These are phyloP conservation scores for Pharmacophagus antenor DNA, from an alignment of 2,888 invertebrate species.

Conservation along the genomic window DNA sequence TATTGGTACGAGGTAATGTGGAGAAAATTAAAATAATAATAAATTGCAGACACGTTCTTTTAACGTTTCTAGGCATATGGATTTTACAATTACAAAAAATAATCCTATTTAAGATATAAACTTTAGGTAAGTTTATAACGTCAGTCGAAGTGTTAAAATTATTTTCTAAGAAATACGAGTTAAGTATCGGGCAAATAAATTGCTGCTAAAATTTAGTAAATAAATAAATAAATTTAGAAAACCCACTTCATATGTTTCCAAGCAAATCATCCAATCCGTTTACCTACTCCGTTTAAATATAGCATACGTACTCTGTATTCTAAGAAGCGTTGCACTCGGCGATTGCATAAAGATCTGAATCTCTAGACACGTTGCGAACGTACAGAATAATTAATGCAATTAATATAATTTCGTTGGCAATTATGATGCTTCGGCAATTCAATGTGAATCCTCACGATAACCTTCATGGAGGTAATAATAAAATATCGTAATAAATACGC, in stretches of 20 bases:
- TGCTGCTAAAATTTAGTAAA: too few relatives aligned
- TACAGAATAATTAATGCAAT: slow-evolving; percentile 15
- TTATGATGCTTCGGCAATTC: slow-evolving; percentile 16
- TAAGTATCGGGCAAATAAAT: too few relatives aligned
- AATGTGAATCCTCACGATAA: background rate
- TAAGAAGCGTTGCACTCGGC: slow-evolving; percentile 10
- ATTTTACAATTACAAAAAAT: too few relatives aligned
- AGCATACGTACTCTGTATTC: slow-evolving; percentile 15
- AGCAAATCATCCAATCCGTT: background rate
- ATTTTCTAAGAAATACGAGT: too few relatives aligned
- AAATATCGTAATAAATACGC: slow-evolving; percentile 12
- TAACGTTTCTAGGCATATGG: too few relatives aligned
- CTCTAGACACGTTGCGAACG: slow-evolving; percentile 1
- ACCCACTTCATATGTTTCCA: background rate
- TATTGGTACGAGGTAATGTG: too few relatives aligned
- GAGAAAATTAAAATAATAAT: too few relatives aligned
- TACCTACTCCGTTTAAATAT: slow-evolving; percentile 18
- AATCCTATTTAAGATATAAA: too few relatives aligned
- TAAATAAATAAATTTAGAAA: background rate
- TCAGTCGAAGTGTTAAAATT: too few relatives aligned
- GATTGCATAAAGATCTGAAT: slow-evolving; percentile 15
- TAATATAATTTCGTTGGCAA: slow-evolving; percentile 19
- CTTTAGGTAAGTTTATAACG: too few relatives aligned
- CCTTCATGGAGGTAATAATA: slow-evolving; percentile 7
- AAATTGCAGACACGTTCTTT: too few relatives aligned